Evolutionary conservation across 2,797 vertebrate genomes (phyloP).

Genomic region (Microctenopoma steveboyesi): DNA sequence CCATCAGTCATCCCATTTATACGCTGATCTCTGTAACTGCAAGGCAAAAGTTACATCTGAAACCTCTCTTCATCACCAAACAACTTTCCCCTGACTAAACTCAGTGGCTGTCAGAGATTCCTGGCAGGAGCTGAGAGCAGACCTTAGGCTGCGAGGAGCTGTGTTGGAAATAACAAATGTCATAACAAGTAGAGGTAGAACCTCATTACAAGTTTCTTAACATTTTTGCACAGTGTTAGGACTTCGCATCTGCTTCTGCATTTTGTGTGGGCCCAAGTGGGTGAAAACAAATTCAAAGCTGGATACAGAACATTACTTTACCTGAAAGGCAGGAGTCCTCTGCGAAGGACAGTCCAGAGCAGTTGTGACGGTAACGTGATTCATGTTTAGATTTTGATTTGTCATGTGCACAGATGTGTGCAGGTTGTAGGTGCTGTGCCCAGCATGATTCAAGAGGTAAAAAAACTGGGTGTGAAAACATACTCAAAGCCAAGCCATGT

Average conservation of each 20-base stretch:
- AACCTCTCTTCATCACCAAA: slow-evolving; percentile 12
- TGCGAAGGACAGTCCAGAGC: slow-evolving; percentile 1
- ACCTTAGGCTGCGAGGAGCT: slow-evolving; percentile 23
- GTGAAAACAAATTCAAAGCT: slow-evolving; percentile 17
- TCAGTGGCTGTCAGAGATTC: slow-evolving; percentile 43
- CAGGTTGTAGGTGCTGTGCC: slow-evolving; percentile 13
- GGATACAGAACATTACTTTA: slow-evolving; percentile 18
- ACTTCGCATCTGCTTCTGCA: slow-evolving; percentile 23
- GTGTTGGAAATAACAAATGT: not conserved
- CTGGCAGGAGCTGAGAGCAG: slow-evolving; percentile 37
- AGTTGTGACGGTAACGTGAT: slow-evolving; percentile 22
- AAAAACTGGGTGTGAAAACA: not conserved
- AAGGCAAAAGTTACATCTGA: slow-evolving; percentile 21
- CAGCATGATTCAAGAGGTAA: not conserved
- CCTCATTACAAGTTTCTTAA: slow-evolving; percentile 18
- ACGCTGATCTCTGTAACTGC: slow-evolving; percentile 27
- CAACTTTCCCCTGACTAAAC: slow-evolving; percentile 28
- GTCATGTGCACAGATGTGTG: not conserved
- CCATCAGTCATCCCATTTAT: slow-evolving; percentile 9
- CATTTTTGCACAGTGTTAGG: slow-evolving; percentile 15
- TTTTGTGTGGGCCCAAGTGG: slow-evolving; percentile 15
- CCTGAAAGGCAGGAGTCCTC: slow-evolving; percentile 4
- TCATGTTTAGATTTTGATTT: not conserved
- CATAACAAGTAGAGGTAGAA: slow-evolving; percentile 25
- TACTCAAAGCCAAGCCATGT: not conserved